phyloP scores from a whole-genome alignment of 1,140 invertebrate species.

The Drosophila subobscura region DNA sequence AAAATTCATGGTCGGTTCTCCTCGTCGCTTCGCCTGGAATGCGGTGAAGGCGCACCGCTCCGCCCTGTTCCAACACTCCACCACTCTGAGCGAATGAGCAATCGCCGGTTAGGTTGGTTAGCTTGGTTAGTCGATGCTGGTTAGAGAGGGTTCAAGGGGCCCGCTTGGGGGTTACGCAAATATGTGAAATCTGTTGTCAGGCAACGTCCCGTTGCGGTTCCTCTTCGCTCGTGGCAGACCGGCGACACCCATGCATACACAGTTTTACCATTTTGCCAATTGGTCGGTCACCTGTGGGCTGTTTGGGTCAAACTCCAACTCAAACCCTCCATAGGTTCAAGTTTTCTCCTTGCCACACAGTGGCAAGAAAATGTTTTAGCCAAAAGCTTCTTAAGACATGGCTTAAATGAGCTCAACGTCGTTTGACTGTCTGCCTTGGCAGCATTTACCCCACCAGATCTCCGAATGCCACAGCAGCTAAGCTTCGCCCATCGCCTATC shows the following conservation, averaged over 20 bases:
- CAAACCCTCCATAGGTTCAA: not conserved
- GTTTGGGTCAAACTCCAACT: not conserved
- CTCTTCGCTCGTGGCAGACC: not conserved
- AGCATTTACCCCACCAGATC: conserved; percentile 13
- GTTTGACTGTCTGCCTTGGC: conserved; percentile 33
- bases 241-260: conserved; percentile 8
- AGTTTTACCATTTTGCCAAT: conserved; percentile 28
- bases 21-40: conserved; percentile 50
- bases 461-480: not conserved
- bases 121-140: conserved; percentile 11
- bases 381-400: conserved; percentile 63
- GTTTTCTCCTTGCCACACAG: too few species aligned
- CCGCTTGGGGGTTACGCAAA: conserved; percentile 61
- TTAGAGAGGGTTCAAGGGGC: conserved; percentile 14
- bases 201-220: conserved; percentile 34
- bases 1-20: conserved; percentile 73
- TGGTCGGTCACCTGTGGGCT: not conserved
- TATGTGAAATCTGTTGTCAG: conserved; percentile 68
- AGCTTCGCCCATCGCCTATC: not conserved
- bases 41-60: conserved; percentile 57
- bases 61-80: too few species aligned
- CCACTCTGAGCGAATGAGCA: conserved; percentile 48
- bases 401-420: conserved; percentile 52
- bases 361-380: conserved; percentile 21
- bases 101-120: conserved; percentile 28